Evolutionary conservation across 2,888 invertebrate genomes (phyloP).

Genomic region (Pantelozetes paolii): DNA sequence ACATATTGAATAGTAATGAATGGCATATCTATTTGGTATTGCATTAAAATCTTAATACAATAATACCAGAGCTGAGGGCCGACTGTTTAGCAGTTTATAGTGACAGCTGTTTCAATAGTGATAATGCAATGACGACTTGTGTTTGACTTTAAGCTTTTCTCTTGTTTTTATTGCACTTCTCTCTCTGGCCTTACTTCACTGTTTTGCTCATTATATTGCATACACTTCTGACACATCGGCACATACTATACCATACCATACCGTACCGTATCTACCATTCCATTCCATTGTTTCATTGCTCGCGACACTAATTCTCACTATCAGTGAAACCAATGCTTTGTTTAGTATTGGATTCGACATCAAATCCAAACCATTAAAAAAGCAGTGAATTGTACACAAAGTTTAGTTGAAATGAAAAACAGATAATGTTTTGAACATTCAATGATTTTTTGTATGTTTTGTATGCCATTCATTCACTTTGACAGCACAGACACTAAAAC

Average conservation of each 20-base stretch:
- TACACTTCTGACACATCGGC: background rate
- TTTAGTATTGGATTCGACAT: background rate
- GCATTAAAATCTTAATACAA: conserved; percentile 18
- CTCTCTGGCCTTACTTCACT: conserved; percentile 30
- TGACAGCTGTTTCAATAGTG: conserved; percentile 42
- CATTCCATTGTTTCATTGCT: conserved; percentile 13
- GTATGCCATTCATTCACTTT: background rate
- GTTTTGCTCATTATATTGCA: conserved; percentile 19
- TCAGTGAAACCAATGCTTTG: conserved; percentile 31
- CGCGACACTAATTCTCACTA: conserved; percentile 20
- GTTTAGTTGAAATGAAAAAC: conserved; percentile 2
- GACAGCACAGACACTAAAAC: background rate
- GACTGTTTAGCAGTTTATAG: conserved; percentile 16
- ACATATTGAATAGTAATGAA: conserved; percentile 7
- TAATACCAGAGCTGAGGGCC: background rate
- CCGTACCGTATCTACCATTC: background rate
- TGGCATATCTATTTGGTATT: conserved; percentile 20
- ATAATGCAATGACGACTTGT: conserved; percentile 39
- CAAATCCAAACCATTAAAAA: conserved; percentile 12
- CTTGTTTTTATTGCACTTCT: conserved; percentile 33
- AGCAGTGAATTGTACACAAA: background rate
- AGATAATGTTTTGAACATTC: background rate
- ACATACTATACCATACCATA: background rate
- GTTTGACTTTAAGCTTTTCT: conserved; percentile 40
- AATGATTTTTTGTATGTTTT: background rate